phyloP scores from a whole-genome alignment of 2,113 vertebrate species.

The Nesoenas mayeri region DNA sequence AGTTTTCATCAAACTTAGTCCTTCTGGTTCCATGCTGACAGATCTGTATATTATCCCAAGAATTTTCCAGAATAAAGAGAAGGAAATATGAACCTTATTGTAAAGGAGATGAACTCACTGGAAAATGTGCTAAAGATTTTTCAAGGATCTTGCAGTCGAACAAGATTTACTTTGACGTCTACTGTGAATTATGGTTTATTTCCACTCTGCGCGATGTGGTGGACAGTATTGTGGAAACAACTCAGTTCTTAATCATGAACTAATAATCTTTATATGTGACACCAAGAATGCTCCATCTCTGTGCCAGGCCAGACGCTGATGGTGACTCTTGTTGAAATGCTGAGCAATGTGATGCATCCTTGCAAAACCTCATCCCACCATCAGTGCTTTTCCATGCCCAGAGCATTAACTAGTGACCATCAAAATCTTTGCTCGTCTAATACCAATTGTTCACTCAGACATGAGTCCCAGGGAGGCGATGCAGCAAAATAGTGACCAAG shows the following conservation, averaged over 20 bases:
- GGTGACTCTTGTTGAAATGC: background rate
- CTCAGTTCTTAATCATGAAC: background rate
- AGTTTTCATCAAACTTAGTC: background rate
- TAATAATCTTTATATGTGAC: background rate
- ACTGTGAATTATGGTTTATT: background rate
- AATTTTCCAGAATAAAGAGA: background rate
- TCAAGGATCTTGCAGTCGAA: background rate
- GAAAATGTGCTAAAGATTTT: background rate
- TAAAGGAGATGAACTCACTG: background rate
- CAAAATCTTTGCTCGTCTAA: slow-evolving; percentile 14
- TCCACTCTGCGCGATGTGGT: background rate
- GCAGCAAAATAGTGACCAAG: background rate
- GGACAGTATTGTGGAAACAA: background rate
- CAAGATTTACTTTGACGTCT: background rate
- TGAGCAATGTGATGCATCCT: background rate
- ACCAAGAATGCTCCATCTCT: background rate
- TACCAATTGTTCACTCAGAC: background rate
- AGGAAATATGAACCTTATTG: background rate
- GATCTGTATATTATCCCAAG: background rate
- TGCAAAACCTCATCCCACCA: background rate
- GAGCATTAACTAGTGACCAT: slow-evolving; percentile 3
- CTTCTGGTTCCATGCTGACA: slow-evolving; percentile 7
- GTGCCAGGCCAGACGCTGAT: background rate
- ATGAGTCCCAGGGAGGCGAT: slow-evolving; percentile 31
- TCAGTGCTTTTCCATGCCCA: background rate